Evolutionary conservation across 2,888 invertebrate genomes (phyloP).

Genomic region (Pachycephus smyrnensis): DNA sequence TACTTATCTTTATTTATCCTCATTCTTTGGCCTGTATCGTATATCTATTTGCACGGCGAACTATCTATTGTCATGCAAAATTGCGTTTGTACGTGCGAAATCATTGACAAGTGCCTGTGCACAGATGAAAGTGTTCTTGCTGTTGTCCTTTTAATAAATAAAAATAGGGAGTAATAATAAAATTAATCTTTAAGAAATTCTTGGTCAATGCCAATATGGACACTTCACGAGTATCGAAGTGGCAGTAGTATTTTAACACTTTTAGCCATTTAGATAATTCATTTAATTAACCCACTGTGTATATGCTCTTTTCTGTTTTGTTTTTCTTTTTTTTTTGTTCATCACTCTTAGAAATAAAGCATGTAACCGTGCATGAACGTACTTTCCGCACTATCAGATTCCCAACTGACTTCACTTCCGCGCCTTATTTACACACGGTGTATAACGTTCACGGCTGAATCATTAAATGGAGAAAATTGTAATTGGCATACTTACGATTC

Average conservation of each 20-base stretch:
- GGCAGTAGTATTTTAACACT: slow-evolving; percentile 18
- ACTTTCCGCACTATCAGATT: slow-evolving; percentile 31
- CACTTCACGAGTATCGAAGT: slow-evolving; percentile 17
- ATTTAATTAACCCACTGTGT: neutral
- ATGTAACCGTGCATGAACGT: slow-evolving; percentile 36
- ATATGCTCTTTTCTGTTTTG: neutral
- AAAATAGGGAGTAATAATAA: neutral
- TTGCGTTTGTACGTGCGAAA: too few relatives aligned
- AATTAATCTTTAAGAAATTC: neutral
- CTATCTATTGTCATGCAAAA: neutral
- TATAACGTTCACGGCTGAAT: neutral
- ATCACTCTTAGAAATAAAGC: slow-evolving; percentile 31
- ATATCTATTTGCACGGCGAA: neutral
- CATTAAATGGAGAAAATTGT: slow-evolving; percentile 5
- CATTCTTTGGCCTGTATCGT: neutral
- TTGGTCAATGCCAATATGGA: neutral
- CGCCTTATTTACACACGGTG: slow-evolving; percentile 32
- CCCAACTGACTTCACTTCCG: slow-evolving; percentile 31
- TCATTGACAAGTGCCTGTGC: too few relatives aligned
- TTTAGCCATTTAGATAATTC: neutral
- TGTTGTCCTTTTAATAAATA: neutral
- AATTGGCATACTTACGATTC: neutral
- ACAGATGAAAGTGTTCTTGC: neutral
- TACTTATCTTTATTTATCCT: neutral
- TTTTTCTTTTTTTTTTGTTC: too few relatives aligned